These are phyloP conservation scores for Odontothrips loti DNA, from an alignment of 2,888 invertebrate species.

Conservation along the genomic window DNA sequence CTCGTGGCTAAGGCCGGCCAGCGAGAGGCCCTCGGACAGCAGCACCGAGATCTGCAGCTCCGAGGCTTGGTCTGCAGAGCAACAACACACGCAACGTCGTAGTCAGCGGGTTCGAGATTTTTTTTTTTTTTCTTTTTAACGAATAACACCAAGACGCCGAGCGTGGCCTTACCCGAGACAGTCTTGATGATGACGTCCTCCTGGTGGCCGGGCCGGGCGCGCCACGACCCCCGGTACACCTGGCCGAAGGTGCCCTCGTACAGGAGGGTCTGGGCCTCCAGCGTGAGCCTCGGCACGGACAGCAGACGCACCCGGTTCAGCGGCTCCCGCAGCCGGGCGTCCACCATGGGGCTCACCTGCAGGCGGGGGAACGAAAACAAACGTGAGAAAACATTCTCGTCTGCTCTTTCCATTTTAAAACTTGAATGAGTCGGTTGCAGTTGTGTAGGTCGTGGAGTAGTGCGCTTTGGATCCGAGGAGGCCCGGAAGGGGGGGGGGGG, in stretches of 20 bases:
- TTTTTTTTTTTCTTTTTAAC: too few relatives aligned
- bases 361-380: not conserved
- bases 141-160: not conserved
- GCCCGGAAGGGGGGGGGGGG: too few relatives aligned
- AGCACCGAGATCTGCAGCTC: constrained; percentile 66
- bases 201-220: constrained; percentile 49
- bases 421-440: not conserved
- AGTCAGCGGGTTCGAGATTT: too few relatives aligned
- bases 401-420: not conserved
- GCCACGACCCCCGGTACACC: constrained; percentile 73
- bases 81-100: constrained; percentile 49
- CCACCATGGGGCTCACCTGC: constrained; percentile 7
- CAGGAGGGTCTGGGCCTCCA: constrained; percentile 56
- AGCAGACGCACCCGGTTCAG: constrained; percentile 60
- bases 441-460: constrained; percentile 9
- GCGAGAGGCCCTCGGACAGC: constrained; percentile 68
- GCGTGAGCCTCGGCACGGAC: constrained; percentile 57
- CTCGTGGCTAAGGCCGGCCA: constrained; percentile 64
- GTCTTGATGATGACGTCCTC: constrained; percentile 81
- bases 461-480: too few relatives aligned
- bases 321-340: constrained; percentile 46
- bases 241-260: constrained; percentile 85
- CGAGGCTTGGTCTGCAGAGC: constrained; percentile 61
- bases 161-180: constrained; percentile 63
- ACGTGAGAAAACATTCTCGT: not conserved